phyloP scores from a whole-genome alignment of 1,140 invertebrate species.

The Pseudobourletiella spinata region DNA sequence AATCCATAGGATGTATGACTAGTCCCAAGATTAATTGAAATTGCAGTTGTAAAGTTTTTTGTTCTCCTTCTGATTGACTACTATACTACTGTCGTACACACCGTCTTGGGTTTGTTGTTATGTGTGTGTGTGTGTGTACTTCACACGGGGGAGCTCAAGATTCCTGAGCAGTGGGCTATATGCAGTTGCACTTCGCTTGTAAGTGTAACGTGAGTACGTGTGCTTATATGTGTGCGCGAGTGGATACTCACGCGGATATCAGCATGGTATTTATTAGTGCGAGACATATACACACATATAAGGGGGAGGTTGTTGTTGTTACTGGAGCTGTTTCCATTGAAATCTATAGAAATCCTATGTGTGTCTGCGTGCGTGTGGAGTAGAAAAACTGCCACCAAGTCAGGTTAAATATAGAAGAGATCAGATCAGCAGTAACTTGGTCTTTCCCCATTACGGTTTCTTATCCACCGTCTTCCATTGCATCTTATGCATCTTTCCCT shows the following conservation, averaged over 20 bases:
- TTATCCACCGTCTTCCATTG: background rate
- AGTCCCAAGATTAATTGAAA: no score
- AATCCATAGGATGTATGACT: no score
- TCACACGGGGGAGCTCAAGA: no score
- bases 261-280: background rate
- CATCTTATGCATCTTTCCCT: no score
- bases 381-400: constrained; percentile 14
- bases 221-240: no score
- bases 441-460: no score
- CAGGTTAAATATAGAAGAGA: constrained; percentile 16
- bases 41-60: no score
- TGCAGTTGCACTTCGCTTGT: background rate
- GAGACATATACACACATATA: background rate
- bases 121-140: no score
- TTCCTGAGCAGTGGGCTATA: no score
- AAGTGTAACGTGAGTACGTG: background rate
- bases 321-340: background rate
- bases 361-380: background rate
- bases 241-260: background rate
- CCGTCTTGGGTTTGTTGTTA: no score
- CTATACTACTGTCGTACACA: no score
- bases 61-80: no score
- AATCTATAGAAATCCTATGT: background rate
- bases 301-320: background rate
- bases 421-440: background rate